Evolutionary conservation across 2,113 vertebrate genomes (phyloP), one percentile per base, ranked within the genome.

Genomic region (Cochlearius cochlearius): DNA sequence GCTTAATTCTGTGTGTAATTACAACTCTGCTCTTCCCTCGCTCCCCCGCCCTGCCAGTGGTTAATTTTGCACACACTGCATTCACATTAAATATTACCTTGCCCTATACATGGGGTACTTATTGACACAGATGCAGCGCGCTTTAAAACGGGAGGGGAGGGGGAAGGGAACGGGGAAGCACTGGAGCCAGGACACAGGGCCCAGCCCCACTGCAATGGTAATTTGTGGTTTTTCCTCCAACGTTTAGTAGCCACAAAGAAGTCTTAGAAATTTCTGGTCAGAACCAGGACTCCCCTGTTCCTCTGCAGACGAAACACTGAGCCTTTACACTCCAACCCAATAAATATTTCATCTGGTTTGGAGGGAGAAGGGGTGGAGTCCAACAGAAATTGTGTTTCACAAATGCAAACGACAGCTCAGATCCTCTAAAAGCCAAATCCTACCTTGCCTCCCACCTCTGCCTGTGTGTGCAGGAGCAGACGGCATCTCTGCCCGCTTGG

Each of bases 181-280:
- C 87, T 94, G 95, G 96, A 98, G 98, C 98, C 98, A 98, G 98
- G 97, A 97, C 91, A 94, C 96, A 97, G 98, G 77, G 97, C 96
- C 97, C 98, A 98, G 97, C 96, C 97, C 98, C 97, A 98, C 97
- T 98, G 98, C 98, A 97, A 98, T 98, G 98, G 98, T 99, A 99
- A 99, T 99, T 99, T 99, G 99, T 98, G 99, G 98, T 98, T 99
- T 99, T 98, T 98, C 98, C 98, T 98, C 98, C 98, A 97, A 98
- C 97, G 97, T 99, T 99, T 97, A 97, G 96, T 98, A 97, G 98
- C 98, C 98, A 99, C 98, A 99, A 99, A 99, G 98, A 98, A 98
- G 98, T 89, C 98, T 99, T 98, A 99, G 98, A 99, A 97, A 97
- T 90, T 97, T 97, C 97, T 98, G 98, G 97, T 97, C 97, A 98